Percentiles rank a stretch among this genome's conserved stretches.
These are phyloP conservation scores for Mirza zaza DNA, from an alignment of 2,113 vertebrate species.

Conservation along the genomic window DNA sequence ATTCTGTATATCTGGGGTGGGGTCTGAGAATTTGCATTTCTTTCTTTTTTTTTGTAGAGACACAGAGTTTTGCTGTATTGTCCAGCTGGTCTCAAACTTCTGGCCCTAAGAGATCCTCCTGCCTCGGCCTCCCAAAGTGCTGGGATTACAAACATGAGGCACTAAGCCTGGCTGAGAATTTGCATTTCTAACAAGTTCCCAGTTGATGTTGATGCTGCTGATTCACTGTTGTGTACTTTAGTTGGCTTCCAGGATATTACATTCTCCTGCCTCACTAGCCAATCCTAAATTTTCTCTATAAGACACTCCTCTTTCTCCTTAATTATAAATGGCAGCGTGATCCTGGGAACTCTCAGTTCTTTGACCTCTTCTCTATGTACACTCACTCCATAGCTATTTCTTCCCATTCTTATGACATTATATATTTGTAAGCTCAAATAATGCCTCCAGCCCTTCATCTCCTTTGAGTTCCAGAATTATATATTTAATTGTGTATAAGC, in stretches of 20 bases:
- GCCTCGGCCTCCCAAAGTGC: too few relatives aligned
- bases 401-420: not conserved
- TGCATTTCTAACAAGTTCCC: not conserved
- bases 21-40: not conserved
- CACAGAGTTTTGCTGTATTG: too few relatives aligned
- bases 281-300: not conserved
- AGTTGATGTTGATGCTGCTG: not conserved
- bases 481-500: not conserved
- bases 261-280: not conserved
- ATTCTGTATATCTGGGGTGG: not conserved
- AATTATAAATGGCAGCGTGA: not conserved
- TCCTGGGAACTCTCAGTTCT: not conserved
- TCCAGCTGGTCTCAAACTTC: too few relatives aligned
- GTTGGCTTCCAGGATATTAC: not conserved
- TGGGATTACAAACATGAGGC: too few relatives aligned
- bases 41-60: too few relatives aligned
- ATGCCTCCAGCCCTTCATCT: not conserved
- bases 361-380: not conserved
- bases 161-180: not conserved
- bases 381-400: not conserved
- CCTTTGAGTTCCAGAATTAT: not conserved
- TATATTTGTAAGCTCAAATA: not conserved
- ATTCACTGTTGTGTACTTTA: not conserved
- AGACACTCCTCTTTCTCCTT: not conserved
- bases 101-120: too few relatives aligned